Percentiles rank a stretch among this genome's conserved stretches.
phyloP scores from a whole-genome alignment of 2,888 invertebrate genomes.

The Adineta ricciae region DNA sequence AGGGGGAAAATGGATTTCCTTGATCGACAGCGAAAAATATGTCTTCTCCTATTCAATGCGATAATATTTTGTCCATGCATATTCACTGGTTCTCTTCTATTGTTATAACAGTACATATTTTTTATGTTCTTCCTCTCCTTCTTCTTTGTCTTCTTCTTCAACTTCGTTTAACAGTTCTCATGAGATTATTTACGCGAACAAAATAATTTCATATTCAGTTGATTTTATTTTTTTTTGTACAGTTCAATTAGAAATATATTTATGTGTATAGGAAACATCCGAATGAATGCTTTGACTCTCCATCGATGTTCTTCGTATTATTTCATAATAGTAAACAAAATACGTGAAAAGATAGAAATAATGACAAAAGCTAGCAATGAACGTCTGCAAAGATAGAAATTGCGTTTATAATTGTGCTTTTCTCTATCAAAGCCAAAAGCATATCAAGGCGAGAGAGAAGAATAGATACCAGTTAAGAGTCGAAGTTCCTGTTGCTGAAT shows the following conservation, averaged over 20 bases:
- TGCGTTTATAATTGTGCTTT: background rate
- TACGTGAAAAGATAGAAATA: no score
- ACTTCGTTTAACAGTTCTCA: background rate
- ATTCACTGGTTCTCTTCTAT: background rate
- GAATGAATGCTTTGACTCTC: background rate
- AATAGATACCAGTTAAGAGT: background rate
- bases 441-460: background rate
- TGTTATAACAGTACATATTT: conserved; percentile 7
- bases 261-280: background rate
- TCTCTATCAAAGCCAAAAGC: background rate
- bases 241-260: background rate
- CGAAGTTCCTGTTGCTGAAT: background rate
- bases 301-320: no score
- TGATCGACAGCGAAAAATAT: background rate
- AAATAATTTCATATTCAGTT: background rate
- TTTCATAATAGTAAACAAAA: no score
- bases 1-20: background rate
- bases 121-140: no score
- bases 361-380: no score
- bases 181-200: background rate
- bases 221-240: background rate
- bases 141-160: background rate
- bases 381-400: background rate
- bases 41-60: background rate
- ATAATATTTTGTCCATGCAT: background rate